Base-by-base conservation (phyloP, 2,888 invertebrate species). In the Lasioglossum zephyrum region DNA sequence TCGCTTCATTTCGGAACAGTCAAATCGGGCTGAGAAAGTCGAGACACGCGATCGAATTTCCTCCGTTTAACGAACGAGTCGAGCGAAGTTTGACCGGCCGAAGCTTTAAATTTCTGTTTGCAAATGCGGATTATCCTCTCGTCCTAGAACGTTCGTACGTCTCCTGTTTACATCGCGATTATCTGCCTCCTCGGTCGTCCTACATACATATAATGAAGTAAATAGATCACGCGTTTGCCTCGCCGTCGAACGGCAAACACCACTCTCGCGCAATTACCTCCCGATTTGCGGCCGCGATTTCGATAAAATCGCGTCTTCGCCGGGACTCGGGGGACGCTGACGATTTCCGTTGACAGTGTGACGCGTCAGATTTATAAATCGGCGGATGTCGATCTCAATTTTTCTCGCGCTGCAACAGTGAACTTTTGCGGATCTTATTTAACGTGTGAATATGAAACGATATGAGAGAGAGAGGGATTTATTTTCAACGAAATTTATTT, bases 71-170 rank as follows among this genome's bases (percentile, higher is more conserved):
- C 72, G 41, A 49, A 53, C 72, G 13, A 4, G n/a, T 11, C 69
- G 39, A 4, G 63, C 16, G 16, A 66, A 41, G 69, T 39, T 11
- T 22, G 39, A 22, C 73, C 47, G 26, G 66, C 18, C 63, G 41
- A 81, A 77, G 47, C 83, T 85, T 89, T 79, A 85, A 85, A 89
- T 88, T 85, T 82, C 80, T 87, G 88, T 88, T 89, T 88, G 85
- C 85, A 77, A 89, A 88, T 81, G 74, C 77, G 84, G 82, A 88
- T 89, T 88, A 88, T 81, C 78, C 80, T 72, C 75, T 81, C 70
- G 60, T 26, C 76, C 22, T 60, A 72, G 79, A 73, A 53, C 60
- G 47, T 49, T 79, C 49, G 63, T 82, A 77, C 73, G 41, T 57
- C 72, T 81, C 73, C 82, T 87, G 88, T 74, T 82, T 88, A 87